These are phyloP conservation scores for Sipha maydis DNA, from an alignment of 2,888 invertebrate species.

Conservation along the genomic window DNA sequence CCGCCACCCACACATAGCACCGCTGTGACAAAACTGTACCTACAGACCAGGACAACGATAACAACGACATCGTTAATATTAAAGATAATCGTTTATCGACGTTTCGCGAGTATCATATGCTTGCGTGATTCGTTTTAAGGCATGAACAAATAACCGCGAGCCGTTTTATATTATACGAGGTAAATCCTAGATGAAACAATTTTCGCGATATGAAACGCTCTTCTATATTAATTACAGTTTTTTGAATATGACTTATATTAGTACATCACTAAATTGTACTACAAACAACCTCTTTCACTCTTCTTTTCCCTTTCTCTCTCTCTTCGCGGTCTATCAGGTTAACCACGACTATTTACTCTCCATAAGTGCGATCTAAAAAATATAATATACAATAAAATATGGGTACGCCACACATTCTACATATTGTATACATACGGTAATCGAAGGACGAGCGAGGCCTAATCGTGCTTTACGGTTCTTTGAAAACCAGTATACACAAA, in stretches of 20 bases:
- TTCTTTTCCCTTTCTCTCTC: too few relatives aligned
- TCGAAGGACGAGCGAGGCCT: background rate
- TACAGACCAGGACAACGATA: background rate
- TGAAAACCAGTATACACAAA: background rate
- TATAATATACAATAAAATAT: background rate
- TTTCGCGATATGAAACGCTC: too few relatives aligned
- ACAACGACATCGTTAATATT: too few relatives aligned
- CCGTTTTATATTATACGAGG: too few relatives aligned
- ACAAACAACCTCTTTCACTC: background rate
- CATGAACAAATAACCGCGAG: too few relatives aligned
- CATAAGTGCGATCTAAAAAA: background rate
- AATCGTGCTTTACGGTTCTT: conserved; percentile 1
- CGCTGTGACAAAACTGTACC: background rate
- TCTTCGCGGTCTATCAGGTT: background rate
- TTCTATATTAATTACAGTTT: too few relatives aligned
- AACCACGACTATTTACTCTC: background rate
- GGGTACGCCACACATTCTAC: background rate
- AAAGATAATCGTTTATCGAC: too few relatives aligned
- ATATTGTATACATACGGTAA: background rate
- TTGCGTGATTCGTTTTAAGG: too few relatives aligned
- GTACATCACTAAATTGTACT: background rate
- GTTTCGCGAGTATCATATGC: too few relatives aligned
- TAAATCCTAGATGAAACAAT: too few relatives aligned
- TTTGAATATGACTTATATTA: too few relatives aligned
- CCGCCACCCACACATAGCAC: background rate